Percentiles rank a stretch among this genome's conserved stretches.
These are phyloP conservation scores for Calliphora vicina DNA, from an alignment of 1,140 invertebrate genomes.

Conservation along the genomic window DNA sequence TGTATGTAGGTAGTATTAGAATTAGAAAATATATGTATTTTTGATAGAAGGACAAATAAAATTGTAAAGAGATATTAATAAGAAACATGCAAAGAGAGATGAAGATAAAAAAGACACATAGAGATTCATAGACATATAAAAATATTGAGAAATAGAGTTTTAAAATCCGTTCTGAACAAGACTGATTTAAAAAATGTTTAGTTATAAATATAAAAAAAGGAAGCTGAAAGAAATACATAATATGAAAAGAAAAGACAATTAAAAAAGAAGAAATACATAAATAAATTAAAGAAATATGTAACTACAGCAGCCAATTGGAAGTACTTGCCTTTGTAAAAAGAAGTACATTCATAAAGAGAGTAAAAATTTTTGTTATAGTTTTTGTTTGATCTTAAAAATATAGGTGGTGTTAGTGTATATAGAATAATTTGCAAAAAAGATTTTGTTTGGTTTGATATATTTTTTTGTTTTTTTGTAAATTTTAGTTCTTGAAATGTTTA, in stretches of 20 bases:
- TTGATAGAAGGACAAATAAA: too few relatives aligned
- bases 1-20: too few relatives aligned
- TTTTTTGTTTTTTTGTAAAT: neutral
- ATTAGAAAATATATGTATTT: too few relatives aligned
- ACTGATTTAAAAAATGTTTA: neutral
- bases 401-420: slow-evolving; percentile 4
- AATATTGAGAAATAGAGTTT: neutral
- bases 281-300: neutral
- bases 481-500: neutral
- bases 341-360: slow-evolving; percentile 19
- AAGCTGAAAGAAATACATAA: neutral
- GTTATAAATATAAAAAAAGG: neutral
- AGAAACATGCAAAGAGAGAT: neutral
- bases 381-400: neutral
- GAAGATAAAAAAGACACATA: neutral
- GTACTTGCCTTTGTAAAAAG: slow-evolving; percentile 27
- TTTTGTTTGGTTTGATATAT: neutral
- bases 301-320: slow-evolving; percentile 14
- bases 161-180: neutral
- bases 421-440: neutral
- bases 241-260: neutral
- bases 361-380: neutral
- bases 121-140: neutral
- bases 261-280: neutral
- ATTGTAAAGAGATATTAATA: neutral